Percentiles rank a stretch among this genome's conserved stretches.
Evolutionary conservation across 2,888 invertebrate species (phyloP).

Genomic region (Limenitis camilla): DNA sequence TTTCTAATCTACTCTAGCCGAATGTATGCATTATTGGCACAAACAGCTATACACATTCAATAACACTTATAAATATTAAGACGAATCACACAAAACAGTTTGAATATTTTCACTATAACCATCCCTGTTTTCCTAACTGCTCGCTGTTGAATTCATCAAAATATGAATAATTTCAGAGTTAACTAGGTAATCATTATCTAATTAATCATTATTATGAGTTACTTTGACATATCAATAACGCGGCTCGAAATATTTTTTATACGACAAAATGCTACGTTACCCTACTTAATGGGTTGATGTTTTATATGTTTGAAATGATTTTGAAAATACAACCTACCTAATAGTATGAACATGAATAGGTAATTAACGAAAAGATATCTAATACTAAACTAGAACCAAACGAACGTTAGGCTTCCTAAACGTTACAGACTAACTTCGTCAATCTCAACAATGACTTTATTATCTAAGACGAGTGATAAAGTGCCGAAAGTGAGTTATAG

Average conservation of each 20-base stretch:
- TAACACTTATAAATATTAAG: slow-evolving; percentile 69
- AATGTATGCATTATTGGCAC: slow-evolving; percentile 44
- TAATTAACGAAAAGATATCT: slow-evolving; percentile 26
- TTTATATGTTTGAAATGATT: slow-evolving; percentile 35
- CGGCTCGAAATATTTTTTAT: slow-evolving; percentile 72
- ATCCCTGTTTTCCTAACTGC: slow-evolving; percentile 74
- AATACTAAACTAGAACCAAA: slow-evolving; percentile 55
- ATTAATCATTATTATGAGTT: slow-evolving; percentile 71
- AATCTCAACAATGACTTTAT: slow-evolving; percentile 61
- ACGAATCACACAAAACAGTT: slow-evolving; percentile 66
- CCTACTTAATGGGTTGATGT: slow-evolving; percentile 65
- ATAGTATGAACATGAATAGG: slow-evolving; percentile 37
- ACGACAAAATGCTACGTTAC: slow-evolving; percentile 60
- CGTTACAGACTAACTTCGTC: slow-evolving; percentile 57
- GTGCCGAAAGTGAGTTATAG: slow-evolving; percentile 66
- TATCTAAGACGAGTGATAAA: slow-evolving; percentile 56
- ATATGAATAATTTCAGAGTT: slow-evolving; percentile 62
- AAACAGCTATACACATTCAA: slow-evolving; percentile 66
- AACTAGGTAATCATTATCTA: slow-evolving; percentile 67
- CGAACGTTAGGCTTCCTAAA: slow-evolving; percentile 48
- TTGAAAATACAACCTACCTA: slow-evolving; percentile 36
- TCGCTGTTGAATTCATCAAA: slow-evolving; percentile 61
- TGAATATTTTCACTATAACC: slow-evolving; percentile 61
- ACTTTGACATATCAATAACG: slow-evolving; percentile 75
- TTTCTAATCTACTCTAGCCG: slow-evolving; percentile 58